Evolutionary conservation across 2,797 vertebrate species (phyloP), one percentile per base, ranked within the genome.

Genomic region (Bovichtus diacanthus): DNA sequence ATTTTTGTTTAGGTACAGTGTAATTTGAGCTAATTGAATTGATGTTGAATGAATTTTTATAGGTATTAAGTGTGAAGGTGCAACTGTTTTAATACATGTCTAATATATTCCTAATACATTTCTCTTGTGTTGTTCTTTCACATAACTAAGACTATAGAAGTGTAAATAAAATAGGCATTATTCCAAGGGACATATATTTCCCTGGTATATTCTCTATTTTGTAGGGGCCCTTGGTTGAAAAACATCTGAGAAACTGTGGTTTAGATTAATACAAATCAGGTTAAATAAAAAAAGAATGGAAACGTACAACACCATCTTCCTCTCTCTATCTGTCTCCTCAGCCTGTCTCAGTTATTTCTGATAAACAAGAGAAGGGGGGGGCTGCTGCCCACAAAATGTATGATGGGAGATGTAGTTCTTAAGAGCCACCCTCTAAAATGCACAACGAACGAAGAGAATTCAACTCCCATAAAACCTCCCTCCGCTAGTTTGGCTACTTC

Each of bases 281-380:
- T 51, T n/a, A 41, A 66, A 43, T 16, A 50, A 0, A 43, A 36
- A 47, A 62, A 4, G 6, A 58, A 41, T 36, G 70, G 29, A 83
- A 74, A 81, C 70, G 9, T 50, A 66, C 23, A 19, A 47, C 21
- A 59, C 71, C 1, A 34, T 25, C 38, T 51, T 21, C 18, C 43
- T 60, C 18, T 75, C 5, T 50, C 10, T 58, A 46, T 65, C 9
- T 50, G 46, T 68, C 59, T 80, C 54, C 34, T 25, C 11, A 76
- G 11, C 1, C 8, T 76, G 39, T 27, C 67, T 76, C 38, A 58
- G 23, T 81, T 79, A 69, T 83, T 91, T 92, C 81, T 87, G 91
- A 93, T 94, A 94, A 95, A 95, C 94, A 95, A 95, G 84, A 73
- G 13, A 27, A 74, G 65, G 80, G 80, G 74, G 43, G 66, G 81